Evolutionary conservation across 2,888 invertebrate species (phyloP).

Genomic region (Encarsia formosa): DNA sequence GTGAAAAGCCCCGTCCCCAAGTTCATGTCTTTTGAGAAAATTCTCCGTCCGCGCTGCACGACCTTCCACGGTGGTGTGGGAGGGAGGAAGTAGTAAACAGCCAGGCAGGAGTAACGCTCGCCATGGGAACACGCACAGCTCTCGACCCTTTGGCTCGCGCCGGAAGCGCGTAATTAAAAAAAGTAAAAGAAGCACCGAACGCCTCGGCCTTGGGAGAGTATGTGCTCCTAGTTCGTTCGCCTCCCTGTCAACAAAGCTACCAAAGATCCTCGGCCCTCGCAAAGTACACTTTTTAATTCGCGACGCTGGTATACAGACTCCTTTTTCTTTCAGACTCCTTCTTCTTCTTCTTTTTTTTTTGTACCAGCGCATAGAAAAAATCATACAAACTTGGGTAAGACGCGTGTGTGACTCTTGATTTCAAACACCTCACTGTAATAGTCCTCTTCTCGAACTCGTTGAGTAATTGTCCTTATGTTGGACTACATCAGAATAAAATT

Average conservation of each 20-base stretch:
- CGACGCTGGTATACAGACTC: no score
- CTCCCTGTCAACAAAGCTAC: conserved; percentile 25
- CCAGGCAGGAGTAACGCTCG: not conserved
- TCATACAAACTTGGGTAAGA: not conserved
- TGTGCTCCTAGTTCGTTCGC: conserved; percentile 33
- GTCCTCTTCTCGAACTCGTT: no score
- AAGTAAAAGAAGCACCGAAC: conserved; percentile 28
- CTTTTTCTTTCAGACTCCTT: no score
- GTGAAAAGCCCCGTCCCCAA: no score
- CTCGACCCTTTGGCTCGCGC: conserved; percentile 25
- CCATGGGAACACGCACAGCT: conserved; percentile 32
- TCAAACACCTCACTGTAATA: no score
- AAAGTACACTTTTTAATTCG: no score
- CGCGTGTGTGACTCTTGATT: not conserved
- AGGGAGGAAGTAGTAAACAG: not conserved
- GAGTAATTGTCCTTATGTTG: no score
- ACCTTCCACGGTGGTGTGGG: not conserved
- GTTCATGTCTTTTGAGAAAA: no score
- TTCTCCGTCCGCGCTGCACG: conserved; percentile 21
- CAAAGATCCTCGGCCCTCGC: no score
- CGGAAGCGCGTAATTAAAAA: conserved; percentile 47
- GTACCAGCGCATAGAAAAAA: no score
- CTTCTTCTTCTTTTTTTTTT: no score
- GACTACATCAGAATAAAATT: no score
- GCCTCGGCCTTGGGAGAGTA: conserved; percentile 19